Base-by-base conservation (phyloP, 2,888 invertebrate genomes). In the Odiellus spinosus region DNA sequence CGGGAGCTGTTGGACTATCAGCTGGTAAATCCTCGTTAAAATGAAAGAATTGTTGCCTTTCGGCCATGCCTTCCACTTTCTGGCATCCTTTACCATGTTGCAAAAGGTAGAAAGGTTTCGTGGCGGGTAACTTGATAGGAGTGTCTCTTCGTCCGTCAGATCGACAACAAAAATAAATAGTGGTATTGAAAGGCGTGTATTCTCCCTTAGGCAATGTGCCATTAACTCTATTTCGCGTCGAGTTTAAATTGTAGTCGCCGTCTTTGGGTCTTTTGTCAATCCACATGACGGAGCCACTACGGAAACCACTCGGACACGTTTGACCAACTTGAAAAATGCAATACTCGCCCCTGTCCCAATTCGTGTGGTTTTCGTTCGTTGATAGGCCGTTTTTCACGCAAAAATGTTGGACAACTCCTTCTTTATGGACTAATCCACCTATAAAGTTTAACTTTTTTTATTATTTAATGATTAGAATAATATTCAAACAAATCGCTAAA, bases 151-250 rank as follows among this genome's bases (percentile, higher is more conserved):
- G 54, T 1, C 58, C 59, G 21, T 59, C 59, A n/a, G 53, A 52
- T 11, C 59, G 55, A 41, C 59, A 59, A 47, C 59, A 59, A 45
- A 59, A 59, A 41, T 53, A 49, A 14, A 59, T 55, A 11, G 53
- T 53, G 2, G 59, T 59, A 38, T 51, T 50, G 36, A 50, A 51
- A 18, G 35, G 19, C 1, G 50, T 53, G 45, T 59, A 59, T 17
- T 51, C 48, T 8, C 55, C 55, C 12, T 43, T 49, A 11, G 51
- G 46, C n/a, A 34, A 10, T 15, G 40, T 45, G 18, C 41, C 43
- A 15, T 44, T 39, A 4, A 26, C 26, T 3, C 26, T 15, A 11
- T 42, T 26, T 14, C 34, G 33, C 14, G 32, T 39, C n/a, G 12
- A 20, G 19, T 46, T 21, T 18, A 17, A n/a, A 19, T n/a, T 45